phyloP scores from a whole-genome alignment of 2,888 invertebrate species.

The Saturnia japonica region DNA sequence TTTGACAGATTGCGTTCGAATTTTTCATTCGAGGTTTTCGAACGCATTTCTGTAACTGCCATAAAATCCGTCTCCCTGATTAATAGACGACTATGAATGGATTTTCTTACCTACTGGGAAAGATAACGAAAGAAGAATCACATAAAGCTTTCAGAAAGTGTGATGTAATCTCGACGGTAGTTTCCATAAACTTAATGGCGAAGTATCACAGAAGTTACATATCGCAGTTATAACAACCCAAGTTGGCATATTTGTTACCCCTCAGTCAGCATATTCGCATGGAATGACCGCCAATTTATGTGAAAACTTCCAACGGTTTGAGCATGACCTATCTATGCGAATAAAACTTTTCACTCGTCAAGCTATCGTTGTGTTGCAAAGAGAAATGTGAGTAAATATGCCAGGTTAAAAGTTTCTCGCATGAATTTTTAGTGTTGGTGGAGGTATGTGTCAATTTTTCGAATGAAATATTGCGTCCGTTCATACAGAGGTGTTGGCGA shows the following conservation, averaged over 20 bases:
- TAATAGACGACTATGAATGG: constrained; percentile 55
- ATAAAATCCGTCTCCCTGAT: constrained; percentile 64
- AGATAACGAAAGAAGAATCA: constrained; percentile 70
- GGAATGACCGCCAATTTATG: constrained; percentile 82
- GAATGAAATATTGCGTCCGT: constrained; percentile 76
- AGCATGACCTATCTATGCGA: constrained; percentile 77
- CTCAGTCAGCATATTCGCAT: constrained; percentile 82
- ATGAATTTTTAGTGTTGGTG: constrained; percentile 67
- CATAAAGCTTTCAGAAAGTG: constrained; percentile 79
- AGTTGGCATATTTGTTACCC: constrained; percentile 82
- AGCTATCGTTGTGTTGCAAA: constrained; percentile 69
- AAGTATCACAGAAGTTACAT: constrained; percentile 82
- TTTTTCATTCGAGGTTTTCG: constrained; percentile 60
- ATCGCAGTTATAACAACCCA: constrained; percentile 81
- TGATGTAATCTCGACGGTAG: constrained; percentile 78
- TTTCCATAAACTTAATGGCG: constrained; percentile 81
- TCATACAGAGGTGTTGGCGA: constrained; percentile 73
- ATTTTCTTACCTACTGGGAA: constrained; percentile 48
- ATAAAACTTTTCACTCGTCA: constrained; percentile 80
- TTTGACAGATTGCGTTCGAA: constrained; percentile 73
- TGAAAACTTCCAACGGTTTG: constrained; percentile 77
- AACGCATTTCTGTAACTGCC: constrained; percentile 59
- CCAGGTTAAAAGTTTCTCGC: constrained; percentile 75
- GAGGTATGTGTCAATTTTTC: constrained; percentile 76
- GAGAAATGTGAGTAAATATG: constrained; percentile 76